Base-by-base conservation (phyloP, 1,140 invertebrate species). In the Sarcophaga bullata region DNA sequence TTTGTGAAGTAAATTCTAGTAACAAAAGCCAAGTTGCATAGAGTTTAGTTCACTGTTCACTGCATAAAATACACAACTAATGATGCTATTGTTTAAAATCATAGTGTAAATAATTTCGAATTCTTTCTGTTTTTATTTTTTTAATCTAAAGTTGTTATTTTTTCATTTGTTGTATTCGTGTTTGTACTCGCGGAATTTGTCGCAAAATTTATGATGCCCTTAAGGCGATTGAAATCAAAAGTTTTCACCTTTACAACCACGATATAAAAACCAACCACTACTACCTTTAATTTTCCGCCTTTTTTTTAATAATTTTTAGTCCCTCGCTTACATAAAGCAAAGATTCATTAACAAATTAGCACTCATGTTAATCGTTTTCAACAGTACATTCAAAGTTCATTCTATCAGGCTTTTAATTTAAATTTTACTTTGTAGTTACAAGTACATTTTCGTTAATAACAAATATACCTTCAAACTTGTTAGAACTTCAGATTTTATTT, bases 31-130 rank as follows among this genome's bases (percentile, higher is more conserved):
- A 37, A 37, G 25, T 37, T 37, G 25, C 25, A 37, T 68, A 13
- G 13, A 58, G 52, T 58, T 58, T 7, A 73, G 19, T 73, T 73
- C 46, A 76, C 25, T 37, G 73, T 49, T 76, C 17, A 78, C 48
- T 78, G 75, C 75, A 78, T 78, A 78, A 78, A 78, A 78, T 50
- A 78, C 75, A 78, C 54, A 78, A 78, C 75, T 78, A 78, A 78
- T 78, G 75, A 78, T 78, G 75, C 75, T 48, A 78, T 78, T 78
- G 75, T 78, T 78, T 78, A 52, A 78, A 78, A 78, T 78, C 75
- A 50, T 78, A 17, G 75, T 78, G 75, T 78, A 78, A 78, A 78
- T 50, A 78, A 78, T 78, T 49, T 48, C 8, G 17, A 76, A 48
- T 76, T 49, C 17, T 48, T 49, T 17, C 37, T 13, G 6, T 52